Evolutionary conservation across 1,140 invertebrate species (phyloP).

Genomic region (Eubasilissa regina): DNA sequence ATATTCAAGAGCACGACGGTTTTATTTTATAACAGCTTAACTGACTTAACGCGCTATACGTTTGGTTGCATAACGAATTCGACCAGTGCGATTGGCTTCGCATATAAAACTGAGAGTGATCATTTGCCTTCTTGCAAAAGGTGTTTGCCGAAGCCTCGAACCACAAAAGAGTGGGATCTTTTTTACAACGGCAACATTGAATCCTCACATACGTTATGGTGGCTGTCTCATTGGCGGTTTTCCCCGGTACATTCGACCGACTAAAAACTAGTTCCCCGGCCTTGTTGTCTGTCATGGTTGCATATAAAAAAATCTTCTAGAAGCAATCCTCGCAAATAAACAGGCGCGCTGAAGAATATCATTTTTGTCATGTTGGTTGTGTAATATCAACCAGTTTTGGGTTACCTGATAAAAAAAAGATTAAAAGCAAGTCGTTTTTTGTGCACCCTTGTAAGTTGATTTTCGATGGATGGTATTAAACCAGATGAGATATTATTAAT

Average conservation of each 20-base stretch:
- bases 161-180: constrained; percentile 16
- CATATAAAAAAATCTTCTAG: not conserved
- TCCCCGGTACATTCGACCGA: not conserved
- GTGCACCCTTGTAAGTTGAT: no score
- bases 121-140: constrained; percentile 14
- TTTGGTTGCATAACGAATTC: not conserved
- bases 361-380: not conserved
- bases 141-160: constrained; percentile 9
- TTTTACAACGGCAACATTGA: constrained; percentile 6
- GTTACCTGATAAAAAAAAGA: no score
- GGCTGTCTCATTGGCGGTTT: not conserved
- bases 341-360: not conserved
- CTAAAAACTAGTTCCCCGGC: constrained; percentile 20
- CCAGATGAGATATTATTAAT: no score
- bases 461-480: no score
- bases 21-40: not conserved
- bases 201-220: not conserved
- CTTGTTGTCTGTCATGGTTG: constrained; percentile 20
- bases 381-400: no score
- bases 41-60: not conserved
- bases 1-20: not conserved
- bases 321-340: not conserved
- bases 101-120: constrained; percentile 21
- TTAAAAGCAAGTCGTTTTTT: no score
- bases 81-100: not conserved